Evolutionary conservation across 2,888 invertebrate species (phyloP).

Genomic region (Pharmacophagus antenor): DNA sequence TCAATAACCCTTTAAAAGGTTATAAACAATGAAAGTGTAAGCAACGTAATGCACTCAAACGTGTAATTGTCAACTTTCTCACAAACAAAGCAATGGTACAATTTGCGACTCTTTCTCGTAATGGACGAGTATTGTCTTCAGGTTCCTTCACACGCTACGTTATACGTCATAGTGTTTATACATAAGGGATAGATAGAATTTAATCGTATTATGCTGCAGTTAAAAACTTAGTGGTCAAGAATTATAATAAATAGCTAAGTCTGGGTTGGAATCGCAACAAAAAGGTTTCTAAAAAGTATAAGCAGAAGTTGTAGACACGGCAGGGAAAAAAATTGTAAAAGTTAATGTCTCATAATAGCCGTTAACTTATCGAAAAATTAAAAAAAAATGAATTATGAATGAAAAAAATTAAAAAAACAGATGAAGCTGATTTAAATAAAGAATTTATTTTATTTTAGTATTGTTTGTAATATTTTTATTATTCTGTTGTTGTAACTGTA

Average conservation of each 20-base stretch:
- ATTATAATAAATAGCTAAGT: not conserved
- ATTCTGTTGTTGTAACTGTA: too few relatives aligned
- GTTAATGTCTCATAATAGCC: too few relatives aligned
- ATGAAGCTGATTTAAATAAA: too few relatives aligned
- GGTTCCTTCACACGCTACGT: conserved; percentile 9
- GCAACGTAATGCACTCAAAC: conserved; percentile 57
- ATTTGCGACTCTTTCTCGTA: conserved; percentile 31
- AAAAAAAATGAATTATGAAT: too few relatives aligned
- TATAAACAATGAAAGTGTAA: conserved; percentile 50
- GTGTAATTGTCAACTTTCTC: conserved; percentile 67
- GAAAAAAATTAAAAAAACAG: too few relatives aligned
- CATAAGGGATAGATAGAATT: not conserved
- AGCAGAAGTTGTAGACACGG: too few relatives aligned
- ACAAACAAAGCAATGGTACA: conserved; percentile 41
- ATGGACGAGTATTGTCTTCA: conserved; percentile 23
- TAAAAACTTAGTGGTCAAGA: not conserved
- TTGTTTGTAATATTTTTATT: too few relatives aligned
- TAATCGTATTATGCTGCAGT: not conserved
- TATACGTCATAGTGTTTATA: not conserved
- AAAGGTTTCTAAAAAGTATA: too few relatives aligned
- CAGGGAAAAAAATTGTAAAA: too few relatives aligned
- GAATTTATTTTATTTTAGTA: too few relatives aligned
- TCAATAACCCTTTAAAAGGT: conserved; percentile 30
- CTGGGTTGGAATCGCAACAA: too few relatives aligned
- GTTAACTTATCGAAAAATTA: too few relatives aligned